Evolutionary conservation across 2,113 vertebrate species (phyloP), one percentile per base, ranked within the genome.

Genomic region (Tursiops truncatus): DNA sequence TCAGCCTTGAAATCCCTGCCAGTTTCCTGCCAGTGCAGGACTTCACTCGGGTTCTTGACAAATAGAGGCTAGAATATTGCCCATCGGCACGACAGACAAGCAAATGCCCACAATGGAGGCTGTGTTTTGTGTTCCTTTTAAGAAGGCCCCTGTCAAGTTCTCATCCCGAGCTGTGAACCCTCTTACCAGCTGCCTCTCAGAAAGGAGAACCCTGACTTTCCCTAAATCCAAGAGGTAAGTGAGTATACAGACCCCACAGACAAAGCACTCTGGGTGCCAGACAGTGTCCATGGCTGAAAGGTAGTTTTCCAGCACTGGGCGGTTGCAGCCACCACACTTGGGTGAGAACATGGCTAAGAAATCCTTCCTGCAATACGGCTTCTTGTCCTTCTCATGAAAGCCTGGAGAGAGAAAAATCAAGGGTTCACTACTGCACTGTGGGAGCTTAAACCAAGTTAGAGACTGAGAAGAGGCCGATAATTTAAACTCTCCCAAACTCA

Each of bases 231-330:
- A 38, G 12, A 63, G 0, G 0, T 11, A 38, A 47, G 10, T 17
- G 1, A 56, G 41, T 38, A 79, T 92, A 96, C 99, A 99, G 98
- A 99, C 99, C 81, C 98, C 96, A 1, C 99, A 99, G 90, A 99
- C 99, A 31, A 99, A 99, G 98, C 99, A 99, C 81, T 99, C 99
- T 0, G 98, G 88, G 96, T 99, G 99, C 99, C 99, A 99, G 97
- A 99, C 98, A 0, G 98, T 98, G 87, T 99, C 98, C 98, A 99
- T 98, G 17, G 99, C 99, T 0, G 99, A 99, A 96, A 99, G 99
- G 99, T 99, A 99, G 92, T 99, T 98, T 56, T 99, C 99, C 25
- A 62, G 98, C 96, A 99, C 99, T 0, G 99, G 97, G 63, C 98
- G 98, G 60, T 99, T 99, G 1, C 99, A 99, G 97, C 99, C 99